Evolutionary conservation across 2,797 vertebrate genomes (phyloP), one percentile per base, ranked within the genome.

Genomic region (Harpagifer antarcticus): DNA sequence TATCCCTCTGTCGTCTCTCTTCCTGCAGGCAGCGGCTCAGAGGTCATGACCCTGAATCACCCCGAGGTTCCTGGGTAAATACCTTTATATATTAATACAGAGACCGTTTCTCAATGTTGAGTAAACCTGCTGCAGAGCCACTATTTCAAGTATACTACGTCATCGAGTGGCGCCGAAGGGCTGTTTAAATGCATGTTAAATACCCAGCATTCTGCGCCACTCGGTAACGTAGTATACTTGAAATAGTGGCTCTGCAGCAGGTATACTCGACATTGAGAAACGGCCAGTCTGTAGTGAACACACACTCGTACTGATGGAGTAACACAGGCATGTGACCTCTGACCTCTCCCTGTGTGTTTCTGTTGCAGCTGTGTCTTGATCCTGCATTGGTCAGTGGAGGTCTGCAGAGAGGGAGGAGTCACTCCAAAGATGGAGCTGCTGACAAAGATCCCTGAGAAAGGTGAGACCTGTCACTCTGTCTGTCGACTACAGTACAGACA

Each of bases 401-500:
- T 97, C 0, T 91, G 93, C 37, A 89, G 85, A 47, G 95, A 95
- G 37, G 97, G 97, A 19, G 82, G 23, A 31, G 92, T 96, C 3
- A 85, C 47, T 0, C 95, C 96, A 0, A 87, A 93, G 61, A 82
- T 99, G 76, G 93, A 97, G 75, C 94, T 99, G 68, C 91, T 99
- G 83, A 85, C 95, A 33, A 96, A 96, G 92, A 89, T 96, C 73
- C 95, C 97, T 0, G 79, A 93, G 59, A 86, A 31, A 95, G 97
- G 98, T 98, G 92, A 91, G 87, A 91, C 86, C 40, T 9, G 50
- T 11, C 48, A 4, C 3, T 10, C 44, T 3, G 1, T 58, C 33
- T 59, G 16, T 48, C 33, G 5, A 40, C 42, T 16, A 2, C 12
- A 13, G 3, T 50, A 44, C 19, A 59, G 40, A 59, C 56, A 15